phyloP scores from a whole-genome alignment of 2,888 invertebrate species.

The Aelia acuminata region DNA sequence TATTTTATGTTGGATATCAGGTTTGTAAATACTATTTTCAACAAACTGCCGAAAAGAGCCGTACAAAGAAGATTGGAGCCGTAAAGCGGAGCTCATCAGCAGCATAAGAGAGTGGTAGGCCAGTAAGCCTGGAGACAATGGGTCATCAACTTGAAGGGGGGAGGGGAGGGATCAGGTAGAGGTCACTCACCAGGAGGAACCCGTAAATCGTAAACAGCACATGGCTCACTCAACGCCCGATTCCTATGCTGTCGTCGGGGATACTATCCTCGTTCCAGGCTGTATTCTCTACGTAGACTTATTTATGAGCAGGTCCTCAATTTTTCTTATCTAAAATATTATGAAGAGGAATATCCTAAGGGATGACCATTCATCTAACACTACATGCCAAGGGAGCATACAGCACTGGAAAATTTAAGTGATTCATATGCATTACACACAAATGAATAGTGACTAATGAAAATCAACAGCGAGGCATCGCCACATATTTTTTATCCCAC shows the following conservation, averaged over 20 bases:
- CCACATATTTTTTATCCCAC: too few species aligned
- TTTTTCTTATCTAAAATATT: not conserved
- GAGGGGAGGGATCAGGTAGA: not conserved
- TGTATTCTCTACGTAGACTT: not conserved
- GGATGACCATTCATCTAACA: too few species aligned
- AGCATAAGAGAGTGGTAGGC: not conserved
- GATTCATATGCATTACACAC: too few species aligned
- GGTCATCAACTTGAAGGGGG: not conserved
- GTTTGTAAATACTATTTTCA: not conserved
- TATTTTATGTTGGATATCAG: not conserved
- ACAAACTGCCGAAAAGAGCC: not conserved
- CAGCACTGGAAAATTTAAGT: too few species aligned
- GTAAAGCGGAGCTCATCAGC: slow-evolving; percentile 11
- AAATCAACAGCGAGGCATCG: too few species aligned
- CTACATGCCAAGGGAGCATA: too few species aligned
- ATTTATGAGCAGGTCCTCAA: not conserved
- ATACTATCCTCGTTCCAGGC: not conserved
- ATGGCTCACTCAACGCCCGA: not conserved
- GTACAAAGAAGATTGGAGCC: slow-evolving; percentile 1
- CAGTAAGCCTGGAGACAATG: slow-evolving; percentile 30
- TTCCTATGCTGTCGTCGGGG: slow-evolving; percentile 3
- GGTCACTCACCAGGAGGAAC: slow-evolving; percentile 28
- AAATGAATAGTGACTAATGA: too few species aligned
- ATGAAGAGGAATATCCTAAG: not conserved
- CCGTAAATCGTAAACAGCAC: slow-evolving; percentile 17